A percentile compares a stretch with the other conserved stretches of the same genome.
These are phyloP conservation scores for Mohoua ochrocephala DNA, from an alignment of 2,113 vertebrate species.

Conservation along the genomic window DNA sequence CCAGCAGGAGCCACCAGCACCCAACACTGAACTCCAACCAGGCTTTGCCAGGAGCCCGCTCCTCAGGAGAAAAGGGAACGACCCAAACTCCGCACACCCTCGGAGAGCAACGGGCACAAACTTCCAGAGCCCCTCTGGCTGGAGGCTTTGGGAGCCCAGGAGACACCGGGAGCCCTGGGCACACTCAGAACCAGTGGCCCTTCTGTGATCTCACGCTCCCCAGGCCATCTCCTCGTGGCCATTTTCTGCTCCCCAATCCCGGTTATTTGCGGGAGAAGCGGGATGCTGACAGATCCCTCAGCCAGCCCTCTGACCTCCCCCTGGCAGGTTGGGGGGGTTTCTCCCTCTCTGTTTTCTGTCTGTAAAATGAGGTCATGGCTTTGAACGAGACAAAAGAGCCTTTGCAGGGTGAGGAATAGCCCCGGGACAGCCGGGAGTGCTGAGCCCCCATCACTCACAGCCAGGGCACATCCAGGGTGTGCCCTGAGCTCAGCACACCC, in stretches of 20 bases:
- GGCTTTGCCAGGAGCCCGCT: background rate
- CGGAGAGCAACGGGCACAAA: background rate
- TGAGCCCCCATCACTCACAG: background rate
- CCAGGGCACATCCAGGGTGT: background rate
- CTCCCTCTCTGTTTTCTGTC: conserved; percentile 35
- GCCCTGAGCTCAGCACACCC: background rate
- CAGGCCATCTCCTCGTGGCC: background rate
- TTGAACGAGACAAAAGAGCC: conserved; percentile 35
- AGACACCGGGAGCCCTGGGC: background rate
- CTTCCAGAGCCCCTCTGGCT: background rate
- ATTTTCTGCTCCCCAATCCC: background rate
- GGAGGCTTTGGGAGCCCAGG: background rate
- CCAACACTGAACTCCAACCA: background rate
- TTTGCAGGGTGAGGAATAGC: conserved; percentile 19
- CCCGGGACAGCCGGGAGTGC: background rate
- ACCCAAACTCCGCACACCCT: background rate
- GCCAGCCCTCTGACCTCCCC: background rate
- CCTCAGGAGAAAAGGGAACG: background rate
- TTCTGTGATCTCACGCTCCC: background rate
- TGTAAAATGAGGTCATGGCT: conserved; percentile 19
- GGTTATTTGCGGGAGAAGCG: background rate
- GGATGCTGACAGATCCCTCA: background rate
- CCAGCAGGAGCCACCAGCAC: background rate
- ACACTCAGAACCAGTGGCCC: background rate
- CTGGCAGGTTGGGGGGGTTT: conserved; percentile 19